Base-by-base conservation (phyloP, 2,797 vertebrate species). In the Phyllotis vaccarum region DNA sequence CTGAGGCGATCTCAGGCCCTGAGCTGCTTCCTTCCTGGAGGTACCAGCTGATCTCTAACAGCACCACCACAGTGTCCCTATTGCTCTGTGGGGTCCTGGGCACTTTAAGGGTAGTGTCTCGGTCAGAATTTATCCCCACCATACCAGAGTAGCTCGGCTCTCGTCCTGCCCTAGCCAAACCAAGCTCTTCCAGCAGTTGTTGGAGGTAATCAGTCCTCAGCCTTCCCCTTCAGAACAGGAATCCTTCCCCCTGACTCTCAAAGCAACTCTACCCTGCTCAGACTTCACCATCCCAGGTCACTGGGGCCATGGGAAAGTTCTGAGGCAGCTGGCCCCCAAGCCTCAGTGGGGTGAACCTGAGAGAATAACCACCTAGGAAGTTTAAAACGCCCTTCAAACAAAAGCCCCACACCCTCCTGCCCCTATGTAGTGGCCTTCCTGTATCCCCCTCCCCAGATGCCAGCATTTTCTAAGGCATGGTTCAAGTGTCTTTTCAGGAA, bases 111-210 rank as follows among this genome's bases (percentile, higher is more conserved):
- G 10, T 54, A 13, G 46, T 56, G 10, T 22, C 29, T 34, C 3
- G 3, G 17, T 49, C 0, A 1, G 83, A 54, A 27, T 60, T 82
- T 40, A 82, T 11, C 10, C 14, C 8, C 5, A 64, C 17, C 2
- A 11, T 2, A 40, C 22, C 0, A 0, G 34, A 34, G 29, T 8
- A 46, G 75, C 31, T 54, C 1, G 9, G 78, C 58, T 31, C 34
- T 91, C 10, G 12, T 5, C 27, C 29, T 27, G 2, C 22, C 19
- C 54, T 49, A 19, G 31, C 60, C 60, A n/a, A n/a, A n/a, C n/a
- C n/a, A n/a, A n/a, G n/a, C n/a, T n/a, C n/a, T 19, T 58, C 40
- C 8, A 12, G n/a, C 19, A 9, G 7, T 2, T 40, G 78, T 58
- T 58, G n/a, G n/a, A n/a, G 60, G 64, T 3, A 5, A 37, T 11